phyloP scores from a whole-genome alignment of 2,113 vertebrate genomes.

The Tympanuchus pallidicinctus region DNA sequence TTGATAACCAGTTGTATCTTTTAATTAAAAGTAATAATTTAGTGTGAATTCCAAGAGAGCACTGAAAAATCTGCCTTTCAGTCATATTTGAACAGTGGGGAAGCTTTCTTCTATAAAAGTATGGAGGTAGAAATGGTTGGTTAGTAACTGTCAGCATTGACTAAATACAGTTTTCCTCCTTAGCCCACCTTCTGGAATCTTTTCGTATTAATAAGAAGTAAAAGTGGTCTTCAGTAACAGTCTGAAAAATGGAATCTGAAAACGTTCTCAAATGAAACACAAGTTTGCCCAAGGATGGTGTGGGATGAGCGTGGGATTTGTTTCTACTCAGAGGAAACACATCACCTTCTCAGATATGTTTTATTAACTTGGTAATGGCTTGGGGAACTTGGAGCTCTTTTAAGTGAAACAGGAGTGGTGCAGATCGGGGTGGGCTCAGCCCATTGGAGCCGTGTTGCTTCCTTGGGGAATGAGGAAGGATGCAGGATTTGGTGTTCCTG shows the following conservation, averaged over 20 bases:
- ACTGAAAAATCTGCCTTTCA: background rate
- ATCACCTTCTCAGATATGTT: background rate
- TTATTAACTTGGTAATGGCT: background rate
- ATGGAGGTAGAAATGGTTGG: background rate
- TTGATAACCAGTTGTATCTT: slow-evolving; percentile 47
- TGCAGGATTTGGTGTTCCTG: background rate
- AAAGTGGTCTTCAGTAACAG: background rate
- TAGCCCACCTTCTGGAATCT: background rate
- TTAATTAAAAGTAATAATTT: slow-evolving; percentile 51
- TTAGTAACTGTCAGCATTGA: background rate
- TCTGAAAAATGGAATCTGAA: background rate
- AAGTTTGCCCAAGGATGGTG: slow-evolving; percentile 1
- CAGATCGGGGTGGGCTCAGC: background rate
- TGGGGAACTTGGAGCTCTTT: background rate
- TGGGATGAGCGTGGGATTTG: slow-evolving; percentile 38
- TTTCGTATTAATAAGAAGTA: background rate
- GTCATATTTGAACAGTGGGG: background rate
- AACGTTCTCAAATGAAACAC: background rate
- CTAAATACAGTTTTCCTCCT: background rate
- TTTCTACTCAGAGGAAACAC: background rate
- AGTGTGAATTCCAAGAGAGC: slow-evolving; percentile 3
- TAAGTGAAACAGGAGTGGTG: background rate
- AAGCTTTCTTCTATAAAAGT: background rate
- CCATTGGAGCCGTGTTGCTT: background rate
- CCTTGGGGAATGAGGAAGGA: background rate